Percentiles rank a stretch among this genome's conserved stretches.
Conservation (phyloP, 1,140 invertebrate species). For the Neodiprion virginianus region DNA sequence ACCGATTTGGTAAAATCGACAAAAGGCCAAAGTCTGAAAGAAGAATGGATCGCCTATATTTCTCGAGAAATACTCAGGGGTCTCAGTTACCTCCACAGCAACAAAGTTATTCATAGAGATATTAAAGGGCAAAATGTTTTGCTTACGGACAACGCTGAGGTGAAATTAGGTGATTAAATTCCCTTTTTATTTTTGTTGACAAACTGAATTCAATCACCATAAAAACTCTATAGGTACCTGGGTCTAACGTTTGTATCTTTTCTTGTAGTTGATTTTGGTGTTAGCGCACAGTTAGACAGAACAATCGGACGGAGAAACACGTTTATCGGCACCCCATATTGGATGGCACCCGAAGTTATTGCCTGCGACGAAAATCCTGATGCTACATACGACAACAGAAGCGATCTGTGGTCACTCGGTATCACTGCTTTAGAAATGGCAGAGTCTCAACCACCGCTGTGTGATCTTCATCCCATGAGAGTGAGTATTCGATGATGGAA, state of each 20-base stretch:
- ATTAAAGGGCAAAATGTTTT: slow-evolving; percentile 99
- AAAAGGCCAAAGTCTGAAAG: slow-evolving; percentile 96
- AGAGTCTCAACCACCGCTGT: slow-evolving; percentile 97
- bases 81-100: slow-evolving; percentile 96
- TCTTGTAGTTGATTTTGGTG: slow-evolving; percentile 96
- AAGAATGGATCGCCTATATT: slow-evolving; percentile 99
- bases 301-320: slow-evolving; percentile 99
- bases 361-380: slow-evolving; percentile 99
- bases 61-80: slow-evolving; percentile 97
- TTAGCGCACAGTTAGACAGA: slow-evolving; percentile 97
- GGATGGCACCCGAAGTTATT: slow-evolving; percentile 98
- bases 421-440: slow-evolving; percentile 99
- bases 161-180: slow-evolving; percentile 84
- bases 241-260: slow-evolving; percentile 24
- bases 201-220: background rate
- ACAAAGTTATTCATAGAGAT: slow-evolving; percentile 99
- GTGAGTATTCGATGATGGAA: slow-evolving; percentile 46
- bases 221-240: background rate
- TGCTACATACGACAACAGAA: slow-evolving; percentile 99
- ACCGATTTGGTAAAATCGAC: slow-evolving; percentile 99
- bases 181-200: slow-evolving; percentile 11
- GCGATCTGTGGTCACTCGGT: slow-evolving; percentile 97
- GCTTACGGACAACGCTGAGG: slow-evolving; percentile 98
- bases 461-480: slow-evolving; percentile 99
- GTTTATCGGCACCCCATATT: slow-evolving; percentile 99